These are phyloP conservation scores for Propithecus deckenii DNA, from an alignment of 2,797 vertebrate genomes.

Conservation along the genomic window DNA sequence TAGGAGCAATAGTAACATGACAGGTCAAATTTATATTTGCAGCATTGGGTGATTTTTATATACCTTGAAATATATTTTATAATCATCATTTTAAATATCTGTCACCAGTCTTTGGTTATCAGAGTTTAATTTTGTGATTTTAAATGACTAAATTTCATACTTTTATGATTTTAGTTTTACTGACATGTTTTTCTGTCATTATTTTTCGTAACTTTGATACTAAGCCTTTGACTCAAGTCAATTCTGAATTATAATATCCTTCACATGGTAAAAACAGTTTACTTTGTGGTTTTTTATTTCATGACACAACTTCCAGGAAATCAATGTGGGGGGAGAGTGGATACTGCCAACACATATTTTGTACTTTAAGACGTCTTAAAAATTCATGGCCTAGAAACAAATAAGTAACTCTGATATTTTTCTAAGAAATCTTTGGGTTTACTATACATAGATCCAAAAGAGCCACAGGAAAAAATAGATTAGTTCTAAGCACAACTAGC, in stretches of 20 bases:
- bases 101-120: not conserved
- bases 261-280: constrained; percentile 50
- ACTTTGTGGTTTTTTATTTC: constrained; percentile 64
- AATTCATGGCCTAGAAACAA: constrained; percentile 50
- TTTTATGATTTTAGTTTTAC: constrained; percentile 24
- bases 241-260: constrained; percentile 51
- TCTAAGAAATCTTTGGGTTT: constrained; percentile 36
- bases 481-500: not conserved
- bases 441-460: not conserved
- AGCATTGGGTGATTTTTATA: not conserved
- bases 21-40: not conserved
- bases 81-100: constrained; percentile 7
- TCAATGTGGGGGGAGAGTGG: not conserved
- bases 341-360: constrained; percentile 33
- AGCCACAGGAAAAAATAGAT: not conserved
- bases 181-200: not conserved
- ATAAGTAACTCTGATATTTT: constrained; percentile 61
- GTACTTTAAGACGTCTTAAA: constrained; percentile 45
- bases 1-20: not conserved
- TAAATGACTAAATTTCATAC: not conserved
- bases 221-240: constrained; percentile 24
- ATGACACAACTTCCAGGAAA: constrained; percentile 69
- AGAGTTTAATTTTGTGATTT: not conserved
- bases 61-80: not conserved
- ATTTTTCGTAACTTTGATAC: constrained; percentile 25